Evolutionary conservation across 2,888 invertebrate genomes (phyloP), one percentile per base, ranked within the genome.

Genomic region (Hypena proboscidalis): DNA sequence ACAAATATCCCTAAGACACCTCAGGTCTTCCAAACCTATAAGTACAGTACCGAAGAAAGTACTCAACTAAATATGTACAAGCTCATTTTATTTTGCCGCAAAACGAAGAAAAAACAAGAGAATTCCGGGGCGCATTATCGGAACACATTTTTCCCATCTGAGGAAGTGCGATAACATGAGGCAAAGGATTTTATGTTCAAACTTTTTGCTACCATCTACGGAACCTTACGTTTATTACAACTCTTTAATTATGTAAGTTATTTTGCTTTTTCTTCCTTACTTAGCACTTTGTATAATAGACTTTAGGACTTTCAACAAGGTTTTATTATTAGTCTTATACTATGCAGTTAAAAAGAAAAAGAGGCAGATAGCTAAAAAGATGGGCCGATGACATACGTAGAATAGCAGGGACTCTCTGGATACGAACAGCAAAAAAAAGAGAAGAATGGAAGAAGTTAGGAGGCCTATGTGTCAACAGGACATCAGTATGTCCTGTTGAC

Each of bases 121-220:
- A 77, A 73, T 72, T 70, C 64, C 67, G 42, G 67, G 62, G 67
- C 65, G 64, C 78, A 77, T 80, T 83, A 83, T 77, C 74, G 69
- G 67, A 79, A 80, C 81, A 83, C 77, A 83, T 82, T 80, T 84
- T 81, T 78, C 62, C 79, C 77, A 79, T 81, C 77, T 72, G 56
- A 77, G 73, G 72, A 74, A 73, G 67, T 68, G 67, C 62, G 76
- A 79, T 77, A 80, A 72, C 79, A 78, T 78, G 77, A 80, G 77
- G 70, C 71, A 69, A 80, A 75, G 75, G 77, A 77, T 80, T 83
- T 86, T 85, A 85, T 76, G 67, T 56, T 46, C 48, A 52, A 67
- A 74, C 66, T 67, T 72, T 62, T 50, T 23, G 32, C 46, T 37
- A 29, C 38, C 36, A 31, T 47, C 38, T 49, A 42, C 53, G 52